Base-by-base conservation (phyloP, 2,113 vertebrate species). In the Brachirus orientalis region DNA sequence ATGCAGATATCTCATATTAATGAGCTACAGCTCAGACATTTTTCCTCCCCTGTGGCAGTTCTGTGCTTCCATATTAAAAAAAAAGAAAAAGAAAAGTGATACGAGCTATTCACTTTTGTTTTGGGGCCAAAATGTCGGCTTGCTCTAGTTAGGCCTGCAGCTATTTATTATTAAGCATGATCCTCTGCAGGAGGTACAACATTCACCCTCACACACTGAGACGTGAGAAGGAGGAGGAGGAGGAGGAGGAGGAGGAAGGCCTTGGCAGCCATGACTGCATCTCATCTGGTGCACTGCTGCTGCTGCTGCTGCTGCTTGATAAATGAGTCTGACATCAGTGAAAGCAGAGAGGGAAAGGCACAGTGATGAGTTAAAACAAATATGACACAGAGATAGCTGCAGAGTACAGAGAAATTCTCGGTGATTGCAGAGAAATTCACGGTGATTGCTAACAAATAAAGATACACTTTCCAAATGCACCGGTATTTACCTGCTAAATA, bases 141-240 rank as follows among this genome's bases (percentile, higher is more conserved):
- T 18, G 71, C 44, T 78, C 65, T 8, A 37, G 35, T 84, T 59
- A 13, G 45, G 36, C 75, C 61, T 58, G 44, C 56, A 69, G 83
- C 69, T 9, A 65, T 84, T 77, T 63, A 85, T 86, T 85, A 85
- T 85, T 82, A 61, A 86, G 75, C 18, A 67, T 54, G 68, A 67
- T 64, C 55, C 75, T 83, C 75, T 18, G 67, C 59, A 18, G 77
- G 81, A 63, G 85, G 74, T 51, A 19, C 56, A 52, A 16, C 63
- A 51, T 63, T 51, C 66, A 55, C 75, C 18, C 66, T 28, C 59
- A 62, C 50, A 43, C 14, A 6, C 48, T 47, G 37, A 61, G 52
- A 63, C 43, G 28, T 19, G 28, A 17, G 35, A 35, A 55, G 58
- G 1, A 43, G 40, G 10, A 43, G 40, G 11, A 41, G 40, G 10